These are phyloP conservation scores for Liposcelis brunnea DNA, from an alignment of 2,888 invertebrate species.

Conservation along the genomic window DNA sequence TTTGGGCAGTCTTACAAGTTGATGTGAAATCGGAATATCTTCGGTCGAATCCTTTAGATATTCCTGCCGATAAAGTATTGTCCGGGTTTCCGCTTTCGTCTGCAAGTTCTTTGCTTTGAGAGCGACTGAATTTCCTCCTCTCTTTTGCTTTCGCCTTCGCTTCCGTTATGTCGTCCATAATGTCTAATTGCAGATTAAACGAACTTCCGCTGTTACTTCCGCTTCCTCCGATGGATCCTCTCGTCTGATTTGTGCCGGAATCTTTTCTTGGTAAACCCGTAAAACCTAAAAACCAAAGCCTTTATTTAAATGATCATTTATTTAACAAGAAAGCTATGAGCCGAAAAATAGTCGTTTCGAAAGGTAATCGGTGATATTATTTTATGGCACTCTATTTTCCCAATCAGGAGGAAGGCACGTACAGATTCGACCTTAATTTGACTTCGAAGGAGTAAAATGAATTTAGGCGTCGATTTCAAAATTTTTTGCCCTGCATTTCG, in stretches of 20 bases:
- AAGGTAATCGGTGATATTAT: too few species aligned
- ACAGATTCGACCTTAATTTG: too few species aligned
- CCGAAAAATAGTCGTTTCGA: too few species aligned
- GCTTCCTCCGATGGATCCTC: slow-evolving; percentile 24
- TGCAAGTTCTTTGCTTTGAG: slow-evolving; percentile 41
- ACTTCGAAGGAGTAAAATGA: too few species aligned
- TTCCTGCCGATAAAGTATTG: slow-evolving; percentile 22
- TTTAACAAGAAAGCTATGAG: too few species aligned
- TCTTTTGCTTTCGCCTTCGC: slow-evolving; percentile 49
- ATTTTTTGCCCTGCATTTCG: too few species aligned
- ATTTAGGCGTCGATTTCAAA: too few species aligned
- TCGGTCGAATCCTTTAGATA: slow-evolving; percentile 29
- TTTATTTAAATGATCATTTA: too few species aligned
- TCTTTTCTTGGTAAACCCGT: slow-evolving; percentile 1
- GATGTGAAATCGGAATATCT: slow-evolving; percentile 58
- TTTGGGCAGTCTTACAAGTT: slow-evolving; percentile 27
- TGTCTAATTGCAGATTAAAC: slow-evolving; percentile 68
- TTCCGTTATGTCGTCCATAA: slow-evolving; percentile 71
- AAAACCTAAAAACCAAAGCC: slow-evolving; percentile 8
- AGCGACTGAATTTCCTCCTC: slow-evolving; percentile 63
- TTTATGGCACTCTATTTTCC: too few species aligned
- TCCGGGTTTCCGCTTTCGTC: slow-evolving; percentile 14
- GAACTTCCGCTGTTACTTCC: slow-evolving; percentile 57
- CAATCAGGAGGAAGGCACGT: too few species aligned
- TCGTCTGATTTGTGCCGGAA: background rate